phyloP scores from a whole-genome alignment of 1,140 invertebrate species.

The Drosophila santomea region DNA sequence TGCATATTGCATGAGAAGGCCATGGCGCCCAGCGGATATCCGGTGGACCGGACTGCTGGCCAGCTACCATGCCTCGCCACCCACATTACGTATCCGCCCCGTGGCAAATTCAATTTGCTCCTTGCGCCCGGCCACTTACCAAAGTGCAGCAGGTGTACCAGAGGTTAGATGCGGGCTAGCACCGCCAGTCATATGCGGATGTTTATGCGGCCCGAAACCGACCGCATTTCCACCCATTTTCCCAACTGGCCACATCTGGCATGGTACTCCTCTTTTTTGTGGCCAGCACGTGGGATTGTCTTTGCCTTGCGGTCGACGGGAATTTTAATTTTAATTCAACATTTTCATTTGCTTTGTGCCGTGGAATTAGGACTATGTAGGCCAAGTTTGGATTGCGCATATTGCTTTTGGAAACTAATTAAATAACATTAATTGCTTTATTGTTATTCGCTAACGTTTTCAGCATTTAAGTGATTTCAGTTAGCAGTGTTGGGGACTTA shows the following conservation, averaged over 20 bases:
- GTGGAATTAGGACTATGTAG: constrained; percentile 19
- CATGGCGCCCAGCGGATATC: constrained; percentile 63
- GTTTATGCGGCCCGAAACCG: constrained; percentile 24
- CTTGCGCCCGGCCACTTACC: constrained; percentile 39
- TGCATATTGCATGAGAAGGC: constrained; percentile 68
- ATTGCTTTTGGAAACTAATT: constrained; percentile 18
- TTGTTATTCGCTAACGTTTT: constrained; percentile 13
- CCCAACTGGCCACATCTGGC: constrained; percentile 15
- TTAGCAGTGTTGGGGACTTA: no score
- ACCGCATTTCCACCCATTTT: constrained; percentile 48
- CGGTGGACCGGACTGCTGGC: constrained; percentile 35
- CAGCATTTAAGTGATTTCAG: neutral
- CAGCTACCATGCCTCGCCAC: neutral
- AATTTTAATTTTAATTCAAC: constrained; percentile 39
- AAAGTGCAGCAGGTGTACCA: constrained; percentile 42
- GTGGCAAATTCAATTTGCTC: constrained; percentile 67
- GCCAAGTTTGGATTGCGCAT: constrained; percentile 10
- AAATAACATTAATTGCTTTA: constrained; percentile 6
- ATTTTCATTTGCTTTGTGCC: constrained; percentile 30
- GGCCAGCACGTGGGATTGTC: constrained; percentile 37
- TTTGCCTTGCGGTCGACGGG: constrained; percentile 35
- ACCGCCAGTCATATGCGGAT: constrained; percentile 35
- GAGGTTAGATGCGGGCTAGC: constrained; percentile 16
- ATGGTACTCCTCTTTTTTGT: neutral
- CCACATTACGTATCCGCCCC: constrained; percentile 15